A percentile compares a stretch with the other conserved stretches of the same genome.
Evolutionary conservation across 1,140 invertebrate species (phyloP).

Genomic region (Chlorops oryzae): DNA sequence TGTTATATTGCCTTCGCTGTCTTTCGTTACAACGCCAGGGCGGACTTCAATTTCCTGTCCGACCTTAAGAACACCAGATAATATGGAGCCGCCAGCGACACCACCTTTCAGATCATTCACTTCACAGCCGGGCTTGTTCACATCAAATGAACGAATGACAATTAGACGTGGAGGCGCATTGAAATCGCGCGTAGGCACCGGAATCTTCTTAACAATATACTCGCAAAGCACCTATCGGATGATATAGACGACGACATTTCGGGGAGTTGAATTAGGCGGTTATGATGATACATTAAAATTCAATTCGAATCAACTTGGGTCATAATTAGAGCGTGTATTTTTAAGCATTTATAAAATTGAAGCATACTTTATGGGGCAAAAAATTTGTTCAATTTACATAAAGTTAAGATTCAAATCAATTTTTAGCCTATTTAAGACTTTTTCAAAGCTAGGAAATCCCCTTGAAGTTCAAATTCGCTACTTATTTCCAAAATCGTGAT

Average conservation of each 20-base stretch:
- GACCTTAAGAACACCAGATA: slow-evolving; percentile 90
- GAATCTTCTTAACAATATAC: slow-evolving; percentile 97
- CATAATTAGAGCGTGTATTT: no score
- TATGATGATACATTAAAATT: background rate
- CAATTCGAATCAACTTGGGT: background rate
- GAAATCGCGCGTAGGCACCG: slow-evolving; percentile 92
- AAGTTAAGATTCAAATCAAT: no score
- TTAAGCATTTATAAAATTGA: no score
- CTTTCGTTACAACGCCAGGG: slow-evolving; percentile 94
- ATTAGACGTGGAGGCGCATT: slow-evolving; percentile 93
- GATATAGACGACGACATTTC: no score
- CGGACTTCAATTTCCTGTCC: slow-evolving; percentile 70
- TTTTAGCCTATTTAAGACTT: no score
- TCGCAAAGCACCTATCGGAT: slow-evolving; percentile 81
- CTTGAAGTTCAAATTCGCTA: no score
- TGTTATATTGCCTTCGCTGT: slow-evolving; percentile 89
- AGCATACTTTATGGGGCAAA: no score
- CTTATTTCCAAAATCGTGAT: no score
- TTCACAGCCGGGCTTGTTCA: slow-evolving; percentile 99
- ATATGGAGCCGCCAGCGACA: slow-evolving; percentile 96
- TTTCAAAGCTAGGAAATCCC: no score
- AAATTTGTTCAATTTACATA: no score
- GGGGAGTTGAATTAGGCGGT: no score
- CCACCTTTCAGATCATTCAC: slow-evolving; percentile 97
- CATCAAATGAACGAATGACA: slow-evolving; percentile 98